Evolutionary conservation across 2,888 invertebrate species (phyloP), one percentile per base, ranked within the genome.

Genomic region (Agonopterix subpropinquella): DNA sequence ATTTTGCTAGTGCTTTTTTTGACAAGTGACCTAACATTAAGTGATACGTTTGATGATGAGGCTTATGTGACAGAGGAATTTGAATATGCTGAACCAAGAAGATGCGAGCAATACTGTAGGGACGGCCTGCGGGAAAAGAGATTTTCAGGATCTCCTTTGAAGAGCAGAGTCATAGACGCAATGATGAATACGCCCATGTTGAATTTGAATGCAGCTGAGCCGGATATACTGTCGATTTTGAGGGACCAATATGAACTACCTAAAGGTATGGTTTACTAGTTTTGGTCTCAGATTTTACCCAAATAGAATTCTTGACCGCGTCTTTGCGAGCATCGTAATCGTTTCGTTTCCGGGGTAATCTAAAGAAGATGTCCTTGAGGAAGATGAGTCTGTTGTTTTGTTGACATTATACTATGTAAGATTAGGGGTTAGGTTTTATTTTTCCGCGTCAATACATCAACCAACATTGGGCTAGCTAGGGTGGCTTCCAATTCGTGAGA

Each of bases 201-300:
- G 18, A 60, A 71, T 8, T 48, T 77, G 35, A 64, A 67, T 39
- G 66, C 63, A 0, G 67, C 65, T 7, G 68, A 69, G 51, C 67
- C 68, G 0, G 82, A 84, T 48, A 53, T 77, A 45, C 65, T 84
- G 43, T 61, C 71, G 0, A 56, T 80, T 44, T 54, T 82, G 39
- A 67, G 70, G 51, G 84, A 85, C 51, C 61, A 74, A 53, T 85
- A 82, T 53, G 74, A 78, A 47, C 59, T 85, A 43, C 85, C 85
- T 11, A 76, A 77, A 70, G 83, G 85, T 80, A 39, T n/a, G n/a
- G 28, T 28, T 28, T 28, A 28, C 28, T 28, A 5, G 28, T 28
- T 28, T 28, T 28, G 28, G 28, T 28, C 5, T 28, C 28, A 28
- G 28, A 28, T 28, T 28, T 28, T 2, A 18, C 18, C 4, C 2